Evolutionary conservation across 2,113 vertebrate genomes (phyloP), one percentile per base, ranked within the genome.

Genomic region (Archilochus colubris): DNA sequence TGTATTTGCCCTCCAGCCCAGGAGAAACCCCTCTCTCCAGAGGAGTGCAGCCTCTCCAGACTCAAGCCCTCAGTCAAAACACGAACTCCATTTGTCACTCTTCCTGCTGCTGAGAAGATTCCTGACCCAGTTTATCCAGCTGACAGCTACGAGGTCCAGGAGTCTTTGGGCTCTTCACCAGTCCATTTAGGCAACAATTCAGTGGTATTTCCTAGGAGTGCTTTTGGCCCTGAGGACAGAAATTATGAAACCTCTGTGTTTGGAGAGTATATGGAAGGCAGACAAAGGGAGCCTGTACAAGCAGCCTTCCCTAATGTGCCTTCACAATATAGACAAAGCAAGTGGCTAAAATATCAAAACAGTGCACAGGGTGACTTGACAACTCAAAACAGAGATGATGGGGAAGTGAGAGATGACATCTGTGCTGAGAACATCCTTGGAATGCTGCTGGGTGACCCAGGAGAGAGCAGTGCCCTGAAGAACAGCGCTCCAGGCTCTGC

Each of bases 301-400:
- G 55, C 74, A 18, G 18, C 5, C 36, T 73, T 92, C 28, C 14
- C 59, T 72, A 57, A 70, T 11, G 28, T 12, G 25, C 23, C 89
- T 85, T 38, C 88, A 38, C 93, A 86, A n/a, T 40, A 18, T 5
- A 86, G 83, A 95, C 91, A 92, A 94, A 98, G 98, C 97, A 98
- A 98, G 93, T 98, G 98, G 98, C 86, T 97, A 44, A 98, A 98
- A 88, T 98, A 98, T 55, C 97, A 98, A 86, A 97, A 84, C 78
- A 75, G 15, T 5, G 30, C 73, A 78, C 91, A 5, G 8, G 7
- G 87, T 57, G 90, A 91, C 75, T n/a, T 40, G 73, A 55, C 54
- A 91, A 43, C 95, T 93, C 69, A n/a, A 66, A 58, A 80, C 53
- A 77, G 63, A 10, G 1, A 33, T 7, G 74, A 82, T 3, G 5